These are phyloP conservation scores for Cochlearius cochlearius DNA, from an alignment of 2,113 vertebrate genomes.

Conservation along the genomic window DNA sequence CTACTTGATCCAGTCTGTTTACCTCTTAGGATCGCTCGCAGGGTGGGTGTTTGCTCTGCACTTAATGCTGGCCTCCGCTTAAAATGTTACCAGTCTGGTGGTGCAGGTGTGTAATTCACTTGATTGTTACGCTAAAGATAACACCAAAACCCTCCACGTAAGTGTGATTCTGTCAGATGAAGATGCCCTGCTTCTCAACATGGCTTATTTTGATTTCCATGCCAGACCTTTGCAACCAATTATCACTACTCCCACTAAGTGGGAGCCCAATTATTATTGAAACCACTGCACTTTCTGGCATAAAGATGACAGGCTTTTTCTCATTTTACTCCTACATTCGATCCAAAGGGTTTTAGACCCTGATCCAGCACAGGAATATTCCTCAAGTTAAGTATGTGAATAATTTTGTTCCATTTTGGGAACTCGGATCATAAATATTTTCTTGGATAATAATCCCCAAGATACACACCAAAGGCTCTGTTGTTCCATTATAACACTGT, in stretches of 20 bases:
- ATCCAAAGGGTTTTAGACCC: not conserved
- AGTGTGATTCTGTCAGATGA: not conserved
- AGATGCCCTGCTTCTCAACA: not conserved
- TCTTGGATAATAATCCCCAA: not conserved
- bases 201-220: not conserved
- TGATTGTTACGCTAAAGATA: not conserved
- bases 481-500: not conserved
- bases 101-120: not conserved
- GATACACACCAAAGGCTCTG: not conserved
- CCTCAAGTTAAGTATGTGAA: not conserved
- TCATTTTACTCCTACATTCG: not conserved
- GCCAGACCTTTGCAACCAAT: not conserved
- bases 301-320: not conserved
- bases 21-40: not conserved
- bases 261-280: not conserved
- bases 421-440: not conserved
- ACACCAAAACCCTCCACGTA: not conserved
- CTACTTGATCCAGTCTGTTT: slow-evolving; percentile 42
- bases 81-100: not conserved
- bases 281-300: not conserved
- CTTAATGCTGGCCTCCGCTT: not conserved
- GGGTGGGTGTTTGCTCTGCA: not conserved
- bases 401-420: not conserved
- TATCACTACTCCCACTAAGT: not conserved
- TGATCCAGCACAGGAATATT: not conserved